A percentile compares a stretch with the other conserved stretches of the same genome.
Evolutionary conservation across 2,113 vertebrate species (phyloP).

Genomic region (Petrocephalus zakoni): DNA sequence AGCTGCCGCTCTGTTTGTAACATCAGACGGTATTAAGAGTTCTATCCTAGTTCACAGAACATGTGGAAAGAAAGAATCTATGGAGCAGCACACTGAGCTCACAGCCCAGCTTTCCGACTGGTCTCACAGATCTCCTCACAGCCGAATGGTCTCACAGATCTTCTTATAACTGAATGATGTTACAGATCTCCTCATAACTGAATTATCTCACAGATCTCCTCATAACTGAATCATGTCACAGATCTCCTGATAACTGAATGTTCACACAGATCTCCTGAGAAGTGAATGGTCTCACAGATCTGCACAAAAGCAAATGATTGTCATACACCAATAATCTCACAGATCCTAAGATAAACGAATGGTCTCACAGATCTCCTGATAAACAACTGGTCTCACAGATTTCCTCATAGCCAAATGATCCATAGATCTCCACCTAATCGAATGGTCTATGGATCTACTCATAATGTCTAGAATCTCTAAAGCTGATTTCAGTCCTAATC

Average conservation of each 20-base stretch:
- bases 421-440: not conserved
- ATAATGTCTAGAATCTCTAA: not conserved
- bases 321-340: too few species aligned
- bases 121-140: not conserved
- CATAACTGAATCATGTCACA: not conserved
- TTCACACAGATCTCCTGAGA: not conserved
- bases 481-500: not conserved
- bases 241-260: not conserved
- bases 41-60: not conserved
- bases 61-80: not conserved
- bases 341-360: too few species aligned
- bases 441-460: not conserved
- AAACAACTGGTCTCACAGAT: not conserved
- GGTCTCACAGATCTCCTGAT: not conserved
- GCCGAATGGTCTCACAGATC: not conserved
- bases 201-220: not conserved
- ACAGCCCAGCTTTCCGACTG: not conserved
- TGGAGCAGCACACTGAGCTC: not conserved
- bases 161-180: not conserved
- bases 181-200: not conserved
- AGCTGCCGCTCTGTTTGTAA: not conserved
- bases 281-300: not conserved
- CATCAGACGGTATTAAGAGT: not conserved
- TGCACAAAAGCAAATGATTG: not conserved
- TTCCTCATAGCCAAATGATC: not conserved